Evolutionary conservation across 2,888 invertebrate species (phyloP).

Genomic region (Acanthoscelides obtectus): DNA sequence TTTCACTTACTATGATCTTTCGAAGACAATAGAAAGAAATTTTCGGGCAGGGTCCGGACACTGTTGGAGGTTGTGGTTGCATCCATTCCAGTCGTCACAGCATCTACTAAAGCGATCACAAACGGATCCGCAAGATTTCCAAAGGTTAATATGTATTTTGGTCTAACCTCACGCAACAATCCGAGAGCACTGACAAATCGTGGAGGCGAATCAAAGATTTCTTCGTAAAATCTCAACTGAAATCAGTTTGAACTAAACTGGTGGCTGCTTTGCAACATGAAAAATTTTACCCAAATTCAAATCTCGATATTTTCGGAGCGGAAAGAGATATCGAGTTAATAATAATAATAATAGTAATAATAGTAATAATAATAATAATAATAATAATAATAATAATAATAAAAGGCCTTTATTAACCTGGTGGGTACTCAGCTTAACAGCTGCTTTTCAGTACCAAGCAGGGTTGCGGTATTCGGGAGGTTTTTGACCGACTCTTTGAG

Average conservation of each 20-base stretch:
- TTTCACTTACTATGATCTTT: conserved; percentile 55
- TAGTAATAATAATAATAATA: no score
- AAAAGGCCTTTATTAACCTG: no score
- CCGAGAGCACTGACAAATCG: conserved; percentile 57
- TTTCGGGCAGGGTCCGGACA: conserved; percentile 44
- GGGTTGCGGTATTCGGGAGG: no score
- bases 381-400: no score
- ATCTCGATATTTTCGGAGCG: no score
- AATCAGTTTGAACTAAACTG: conserved; percentile 13
- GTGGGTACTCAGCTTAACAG: no score
- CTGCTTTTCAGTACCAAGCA: no score
- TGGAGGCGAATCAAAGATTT: conserved; percentile 61
- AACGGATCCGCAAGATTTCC: conserved; percentile 54
- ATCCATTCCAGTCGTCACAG: conserved; percentile 23
- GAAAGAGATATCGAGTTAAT: no score
- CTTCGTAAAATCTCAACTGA: conserved; percentile 62
- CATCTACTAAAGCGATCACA: conserved; percentile 36
- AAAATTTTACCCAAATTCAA: no score
- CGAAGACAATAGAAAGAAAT: conserved; percentile 53
- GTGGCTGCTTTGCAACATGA: no score
- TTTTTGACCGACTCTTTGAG: no score
- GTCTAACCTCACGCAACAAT: conserved; percentile 58
- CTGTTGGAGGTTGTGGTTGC: conserved; percentile 28
- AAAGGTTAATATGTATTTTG: conserved; percentile 53
- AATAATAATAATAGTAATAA: no score